Base-by-base conservation (phyloP, 1,140 invertebrate species). In the Melipona quadrifasciata region DNA sequence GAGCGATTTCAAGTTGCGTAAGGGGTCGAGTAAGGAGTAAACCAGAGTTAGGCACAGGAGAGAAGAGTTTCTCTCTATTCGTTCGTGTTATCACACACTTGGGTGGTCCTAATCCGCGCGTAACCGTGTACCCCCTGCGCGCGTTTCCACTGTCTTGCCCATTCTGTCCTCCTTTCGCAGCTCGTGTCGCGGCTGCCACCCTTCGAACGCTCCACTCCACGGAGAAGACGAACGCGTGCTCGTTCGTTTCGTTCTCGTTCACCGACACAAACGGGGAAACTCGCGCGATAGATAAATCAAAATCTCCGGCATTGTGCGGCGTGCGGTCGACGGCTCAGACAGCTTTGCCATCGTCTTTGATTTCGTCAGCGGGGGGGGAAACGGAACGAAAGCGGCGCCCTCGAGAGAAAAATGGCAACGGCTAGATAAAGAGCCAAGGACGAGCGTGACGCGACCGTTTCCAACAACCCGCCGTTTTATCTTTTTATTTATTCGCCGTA, bases 1-100 rank as follows among this genome's bases (percentile, higher is more conserved):
- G 80, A 89, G 86, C 84, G 87, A 89, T 89, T 92, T 90, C 86
- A 71, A 87, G 80, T 82, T 65, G 55, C 31, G 55, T 47, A 47
- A 64, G 68, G 77, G 82, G 80, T 75, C 82, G 64, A 34, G 53
- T 34, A 80, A 83, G 67, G 80, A 83, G 53, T 34, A 71, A 73
- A 58, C 34, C 67, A 70, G 24, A 1, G 72, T 5, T 47, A 70
- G 21, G 27, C 2, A 27, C 51, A 73, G 75, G 82, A 82, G 87
- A 90, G 82, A 85, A 61, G 31, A 77, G 80, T 84, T 75, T 87
- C 85, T 87, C 82, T 86, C 79, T 90, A 90, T 92, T 91, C 89
- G 90, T 92, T 89, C 47, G 83, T 87, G 92, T 93, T 93, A 93
- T 91, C 88, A 86, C 76, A 89, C 89, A 91, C 91, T 86, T 71